A percentile compares a stretch with the other conserved stretches of the same genome.
Conservation (phyloP, 2,113 vertebrate genomes). For the Triplophysa siluroides region DNA sequence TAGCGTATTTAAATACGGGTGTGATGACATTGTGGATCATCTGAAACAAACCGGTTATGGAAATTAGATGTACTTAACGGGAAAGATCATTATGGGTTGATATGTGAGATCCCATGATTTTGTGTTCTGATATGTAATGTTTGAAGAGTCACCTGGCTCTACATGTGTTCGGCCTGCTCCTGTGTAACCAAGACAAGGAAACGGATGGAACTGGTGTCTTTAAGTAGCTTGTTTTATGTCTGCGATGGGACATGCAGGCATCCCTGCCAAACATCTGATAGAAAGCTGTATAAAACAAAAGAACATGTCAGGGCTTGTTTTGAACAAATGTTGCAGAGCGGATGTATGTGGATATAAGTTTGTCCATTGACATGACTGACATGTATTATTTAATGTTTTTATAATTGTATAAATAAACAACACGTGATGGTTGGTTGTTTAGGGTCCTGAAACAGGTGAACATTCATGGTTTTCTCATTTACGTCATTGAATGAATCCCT, state of each 20-base stretch:
- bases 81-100: background rate
- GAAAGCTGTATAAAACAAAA: background rate
- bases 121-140: background rate
- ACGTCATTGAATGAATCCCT: background rate
- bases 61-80: background rate
- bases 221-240: background rate
- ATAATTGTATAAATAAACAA: too few relatives aligned
- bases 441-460: background rate
- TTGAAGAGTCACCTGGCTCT: background rate
- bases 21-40: background rate
- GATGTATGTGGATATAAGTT: background rate
- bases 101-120: background rate
- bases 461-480: background rate
- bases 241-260: background rate
- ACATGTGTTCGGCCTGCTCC: background rate
- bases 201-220: background rate
- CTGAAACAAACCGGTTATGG: background rate
- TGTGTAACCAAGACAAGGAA: constrained; percentile 9
- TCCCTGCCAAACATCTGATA: background rate
- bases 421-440: background rate
- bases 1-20: background rate
- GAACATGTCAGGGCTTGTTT: constrained; percentile 27
- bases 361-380: background rate
- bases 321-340: background rate
- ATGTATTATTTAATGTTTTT: background rate